Percentiles rank a stretch among this genome's conserved stretches.
phyloP scores from a whole-genome alignment of 2,888 invertebrate species.

The Steinernema scapterisci region DNA sequence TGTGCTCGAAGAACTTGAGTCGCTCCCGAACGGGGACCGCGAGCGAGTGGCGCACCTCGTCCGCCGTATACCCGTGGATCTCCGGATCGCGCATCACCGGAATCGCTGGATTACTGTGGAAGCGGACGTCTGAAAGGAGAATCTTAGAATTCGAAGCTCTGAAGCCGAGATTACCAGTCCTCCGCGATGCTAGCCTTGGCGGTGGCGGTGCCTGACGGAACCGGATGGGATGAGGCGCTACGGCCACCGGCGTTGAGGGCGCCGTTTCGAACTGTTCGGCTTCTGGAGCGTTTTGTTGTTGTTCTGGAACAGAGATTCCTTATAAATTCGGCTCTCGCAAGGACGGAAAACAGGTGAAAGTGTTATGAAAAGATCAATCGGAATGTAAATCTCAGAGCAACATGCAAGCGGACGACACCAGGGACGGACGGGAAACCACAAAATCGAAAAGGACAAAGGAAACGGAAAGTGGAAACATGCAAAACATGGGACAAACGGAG shows the following conservation, averaged over 20 bases:
- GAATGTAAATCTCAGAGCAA: neutral
- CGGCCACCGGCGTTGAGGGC: constrained; percentile 18
- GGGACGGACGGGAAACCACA: no score
- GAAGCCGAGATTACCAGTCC: neutral
- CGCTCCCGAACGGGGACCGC: constrained; percentile 60
- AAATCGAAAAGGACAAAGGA: neutral
- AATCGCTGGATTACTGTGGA: constrained; percentile 62
- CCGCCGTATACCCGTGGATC: constrained; percentile 46
- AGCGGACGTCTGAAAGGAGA: constrained; percentile 58
- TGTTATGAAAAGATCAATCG: constrained; percentile 15
- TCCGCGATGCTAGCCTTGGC: neutral
- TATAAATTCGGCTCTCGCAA: neutral
- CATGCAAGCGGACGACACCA: constrained; percentile 25
- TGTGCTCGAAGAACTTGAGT: constrained; percentile 65
- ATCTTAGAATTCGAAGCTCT: neutral
- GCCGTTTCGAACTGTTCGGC: constrained; percentile 26
- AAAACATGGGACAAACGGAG: neutral
- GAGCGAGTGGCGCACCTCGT: constrained; percentile 47
- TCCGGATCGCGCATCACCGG: constrained; percentile 38
- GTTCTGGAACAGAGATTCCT: neutral
- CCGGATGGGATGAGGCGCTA: constrained; percentile 7
- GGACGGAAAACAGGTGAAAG: neutral
- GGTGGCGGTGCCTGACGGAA: constrained; percentile 12
- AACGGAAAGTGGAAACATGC: neutral
- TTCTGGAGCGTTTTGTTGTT: constrained; percentile 13